phyloP scores from a whole-genome alignment of 2,888 invertebrate species.

The Acronicta alni region DNA sequence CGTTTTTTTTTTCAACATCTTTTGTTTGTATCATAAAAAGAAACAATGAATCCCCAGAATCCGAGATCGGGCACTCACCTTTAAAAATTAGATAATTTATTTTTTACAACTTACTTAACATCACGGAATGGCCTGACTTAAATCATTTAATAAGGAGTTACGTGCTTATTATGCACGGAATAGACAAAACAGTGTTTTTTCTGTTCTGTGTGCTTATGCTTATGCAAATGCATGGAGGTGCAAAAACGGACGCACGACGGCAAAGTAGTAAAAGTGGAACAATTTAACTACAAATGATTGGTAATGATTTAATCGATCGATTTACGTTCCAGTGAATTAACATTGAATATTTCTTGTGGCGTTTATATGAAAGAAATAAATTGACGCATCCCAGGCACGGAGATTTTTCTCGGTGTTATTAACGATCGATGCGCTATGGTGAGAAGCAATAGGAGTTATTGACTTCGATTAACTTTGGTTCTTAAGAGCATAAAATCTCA shows the following conservation, averaged over 20 bases:
- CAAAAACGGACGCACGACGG: conserved; percentile 57
- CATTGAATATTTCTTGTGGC: conserved; percentile 54
- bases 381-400: conserved; percentile 13
- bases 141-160: conserved; percentile 53
- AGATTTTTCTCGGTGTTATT: conserved; percentile 26
- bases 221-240: conserved; percentile 70
- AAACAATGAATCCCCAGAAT: conserved; percentile 32
- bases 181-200: too few relatives aligned
- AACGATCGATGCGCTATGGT: conserved; percentile 21
- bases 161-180: too few relatives aligned
- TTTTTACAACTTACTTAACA: conserved; percentile 16
- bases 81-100: conserved; percentile 36
- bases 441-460: conserved; percentile 11
- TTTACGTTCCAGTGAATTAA: conserved; percentile 65
- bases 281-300: conserved; percentile 71
- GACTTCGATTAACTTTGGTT: conserved; percentile 8
- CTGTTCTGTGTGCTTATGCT: too few relatives aligned
- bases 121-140: conserved; percentile 29
- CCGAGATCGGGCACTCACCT: conserved; percentile 38
- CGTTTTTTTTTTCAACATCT: conserved; percentile 21
- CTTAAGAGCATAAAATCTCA: conserved; percentile 3
- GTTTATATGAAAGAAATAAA: conserved; percentile 39
- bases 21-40: conserved; percentile 13
- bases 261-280: conserved; percentile 81
- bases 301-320: conserved; percentile 64